Evolutionary conservation across 1,140 invertebrate genomes (phyloP).

Genomic region (Aphidius gifuensis): DNA sequence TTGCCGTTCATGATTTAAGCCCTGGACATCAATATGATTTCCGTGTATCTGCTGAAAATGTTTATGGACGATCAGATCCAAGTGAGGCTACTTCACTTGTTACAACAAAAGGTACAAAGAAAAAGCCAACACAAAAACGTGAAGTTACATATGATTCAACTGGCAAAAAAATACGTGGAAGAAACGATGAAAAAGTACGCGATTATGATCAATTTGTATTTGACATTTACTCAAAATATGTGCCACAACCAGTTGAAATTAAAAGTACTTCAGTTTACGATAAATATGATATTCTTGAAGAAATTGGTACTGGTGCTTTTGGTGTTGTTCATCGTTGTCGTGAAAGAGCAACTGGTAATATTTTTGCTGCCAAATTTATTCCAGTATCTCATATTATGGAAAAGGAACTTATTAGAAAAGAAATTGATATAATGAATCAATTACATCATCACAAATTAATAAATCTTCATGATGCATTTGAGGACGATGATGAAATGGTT

Average conservation of each 20-base stretch:
- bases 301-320: slow-evolving; percentile 98
- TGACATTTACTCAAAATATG: slow-evolving; percentile 95
- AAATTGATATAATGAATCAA: slow-evolving; percentile 99
- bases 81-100: slow-evolving; percentile 80
- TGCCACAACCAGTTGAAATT: slow-evolving; percentile 94
- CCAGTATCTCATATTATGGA: slow-evolving; percentile 93
- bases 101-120: slow-evolving; percentile 78
- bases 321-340: slow-evolving; percentile 97
- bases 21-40: slow-evolving; percentile 96
- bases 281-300: slow-evolving; percentile 97
- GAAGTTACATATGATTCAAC: slow-evolving; percentile 83
- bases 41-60: slow-evolving; percentile 93
- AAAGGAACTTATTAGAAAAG: slow-evolving; percentile 94
- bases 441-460: slow-evolving; percentile 96
- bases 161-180: slow-evolving; percentile 89
- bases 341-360: slow-evolving; percentile 92
- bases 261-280: slow-evolving; percentile 94
- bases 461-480: slow-evolving; percentile 97
- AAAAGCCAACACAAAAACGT: slow-evolving; percentile 72
- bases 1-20: slow-evolving; percentile 81
- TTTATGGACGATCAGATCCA: slow-evolving; percentile 91
- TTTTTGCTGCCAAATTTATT: slow-evolving; percentile 99
- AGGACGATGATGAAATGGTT: slow-evolving; percentile 99
- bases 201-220: slow-evolving; percentile 98
- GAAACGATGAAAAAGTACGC: slow-evolving; percentile 82